Conservation (phyloP, 1,140 invertebrate species). For the Anadara kagoshimensis region DNA sequence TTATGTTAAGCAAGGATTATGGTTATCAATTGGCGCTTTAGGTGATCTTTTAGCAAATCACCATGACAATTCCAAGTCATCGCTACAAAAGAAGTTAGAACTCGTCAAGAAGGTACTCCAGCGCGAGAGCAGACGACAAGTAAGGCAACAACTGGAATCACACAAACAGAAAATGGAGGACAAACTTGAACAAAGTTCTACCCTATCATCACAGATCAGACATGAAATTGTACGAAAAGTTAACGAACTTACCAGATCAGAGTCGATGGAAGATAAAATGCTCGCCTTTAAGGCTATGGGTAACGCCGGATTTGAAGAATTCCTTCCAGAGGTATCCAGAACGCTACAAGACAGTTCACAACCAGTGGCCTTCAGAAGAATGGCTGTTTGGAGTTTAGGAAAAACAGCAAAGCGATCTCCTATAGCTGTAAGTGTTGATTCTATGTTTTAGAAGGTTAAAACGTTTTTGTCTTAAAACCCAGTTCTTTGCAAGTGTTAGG, state of each 20-base stretch:
- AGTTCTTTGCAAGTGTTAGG: too few relatives aligned
- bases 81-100: slow-evolving; percentile 9
- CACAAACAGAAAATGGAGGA: slow-evolving; percentile 9
- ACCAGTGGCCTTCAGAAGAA: slow-evolving; percentile 47
- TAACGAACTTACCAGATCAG: slow-evolving; percentile 11
- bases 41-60: slow-evolving; percentile 17
- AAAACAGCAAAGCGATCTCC: slow-evolving; percentile 48
- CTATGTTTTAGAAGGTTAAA: not conserved
- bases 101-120: slow-evolving; percentile 5
- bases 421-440: slow-evolving; percentile 33
- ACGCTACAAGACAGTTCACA: slow-evolving; percentile 49
- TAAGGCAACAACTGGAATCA: slow-evolving; percentile 8
- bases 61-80: not conserved
- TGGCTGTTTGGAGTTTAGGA: slow-evolving; percentile 62
- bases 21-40: slow-evolving; percentile 26
- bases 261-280: slow-evolving; percentile 31
- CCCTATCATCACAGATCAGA: slow-evolving; percentile 16
- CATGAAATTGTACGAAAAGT: slow-evolving; percentile 30
- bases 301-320: slow-evolving; percentile 59
- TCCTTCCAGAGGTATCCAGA: slow-evolving; percentile 46
- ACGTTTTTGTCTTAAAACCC: not conserved
- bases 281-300: slow-evolving; percentile 52
- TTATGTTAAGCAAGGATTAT: too few relatives aligned
- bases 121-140: slow-evolving; percentile 2
- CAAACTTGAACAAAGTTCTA: slow-evolving; percentile 6